Conservation (phyloP, 2,797 vertebrate species). For the Darevskia mixta region DNA sequence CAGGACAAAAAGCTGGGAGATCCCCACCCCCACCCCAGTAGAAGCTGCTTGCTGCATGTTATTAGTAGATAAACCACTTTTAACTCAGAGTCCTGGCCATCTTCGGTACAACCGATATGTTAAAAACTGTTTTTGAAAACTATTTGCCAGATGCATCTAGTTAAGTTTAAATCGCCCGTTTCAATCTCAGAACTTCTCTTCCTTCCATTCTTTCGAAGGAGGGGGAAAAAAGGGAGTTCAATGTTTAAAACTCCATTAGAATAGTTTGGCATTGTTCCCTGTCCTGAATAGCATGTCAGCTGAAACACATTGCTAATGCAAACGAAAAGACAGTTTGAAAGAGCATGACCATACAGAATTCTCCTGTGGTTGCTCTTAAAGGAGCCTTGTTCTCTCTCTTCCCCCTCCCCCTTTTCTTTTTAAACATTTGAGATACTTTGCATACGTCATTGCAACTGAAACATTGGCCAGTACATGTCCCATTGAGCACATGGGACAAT, state of each 20-base stretch:
- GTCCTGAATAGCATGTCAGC: constrained; percentile 63
- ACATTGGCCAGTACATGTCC: constrained; percentile 56
- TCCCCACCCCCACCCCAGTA: constrained; percentile 16
- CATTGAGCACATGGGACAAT: constrained; percentile 59
- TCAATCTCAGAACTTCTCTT: constrained; percentile 19
- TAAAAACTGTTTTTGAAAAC: constrained; percentile 56
- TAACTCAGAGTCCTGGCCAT: constrained; percentile 49
- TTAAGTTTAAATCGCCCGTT: constrained; percentile 54
- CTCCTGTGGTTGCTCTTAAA: constrained; percentile 56
- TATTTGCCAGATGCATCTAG: constrained; percentile 57
- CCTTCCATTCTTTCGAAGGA: not conserved
- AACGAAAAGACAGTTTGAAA: constrained; percentile 34
- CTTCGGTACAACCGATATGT: constrained; percentile 36
- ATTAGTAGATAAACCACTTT: constrained; percentile 55
- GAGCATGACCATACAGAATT: constrained; percentile 66
- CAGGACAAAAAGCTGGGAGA: not conserved
- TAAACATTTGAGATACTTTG: constrained; percentile 58
- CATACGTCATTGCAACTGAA: constrained; percentile 53
- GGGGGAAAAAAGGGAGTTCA: not conserved
- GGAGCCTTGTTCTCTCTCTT: constrained; percentile 42
- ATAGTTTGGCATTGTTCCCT: constrained; percentile 61
- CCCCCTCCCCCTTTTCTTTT: no score
- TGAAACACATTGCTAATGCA: constrained; percentile 65
- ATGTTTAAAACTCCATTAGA: constrained; percentile 55
- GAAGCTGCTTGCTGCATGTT: constrained; percentile 30